Evolutionary conservation across 2,888 invertebrate genomes (phyloP).

Genomic region (Phengaris alcon): DNA sequence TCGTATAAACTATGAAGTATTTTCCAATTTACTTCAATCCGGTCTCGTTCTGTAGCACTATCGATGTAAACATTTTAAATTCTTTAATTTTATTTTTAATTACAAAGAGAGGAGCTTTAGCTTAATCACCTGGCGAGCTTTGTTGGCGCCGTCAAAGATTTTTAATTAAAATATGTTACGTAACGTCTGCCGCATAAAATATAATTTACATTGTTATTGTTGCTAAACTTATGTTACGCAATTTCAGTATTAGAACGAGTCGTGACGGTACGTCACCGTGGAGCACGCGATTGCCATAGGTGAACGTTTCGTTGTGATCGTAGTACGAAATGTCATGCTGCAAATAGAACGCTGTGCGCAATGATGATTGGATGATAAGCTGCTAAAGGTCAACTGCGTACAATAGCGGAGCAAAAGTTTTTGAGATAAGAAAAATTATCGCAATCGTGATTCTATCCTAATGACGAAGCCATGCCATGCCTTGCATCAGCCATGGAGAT

Average conservation of each 20-base stretch:
- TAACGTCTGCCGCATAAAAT: conserved; percentile 17
- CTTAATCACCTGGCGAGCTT: conserved; percentile 7
- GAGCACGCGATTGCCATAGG: conserved; percentile 28
- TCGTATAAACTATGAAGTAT: background rate
- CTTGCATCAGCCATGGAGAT: background rate
- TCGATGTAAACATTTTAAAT: background rate
- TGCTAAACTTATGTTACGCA: conserved; percentile 18
- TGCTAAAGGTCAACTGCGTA: background rate
- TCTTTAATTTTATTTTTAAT: background rate
- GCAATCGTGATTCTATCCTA: background rate
- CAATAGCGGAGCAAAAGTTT: conserved; percentile 4
- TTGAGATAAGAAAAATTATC: background rate
- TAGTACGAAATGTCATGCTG: conserved; percentile 29
- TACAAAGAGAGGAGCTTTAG: conserved; percentile 3
- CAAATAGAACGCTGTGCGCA: conserved; percentile 28
- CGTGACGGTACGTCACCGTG: conserved; percentile 24
- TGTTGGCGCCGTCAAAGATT: background rate
- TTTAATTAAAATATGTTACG: conserved; percentile 18
- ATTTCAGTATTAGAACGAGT: conserved; percentile 15
- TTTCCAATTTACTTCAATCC: conserved; percentile 6
- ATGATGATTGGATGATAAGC: conserved; percentile 25
- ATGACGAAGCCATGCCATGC: background rate
- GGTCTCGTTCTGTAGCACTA: background rate
- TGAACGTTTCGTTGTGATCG: conserved; percentile 28
- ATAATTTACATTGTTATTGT: conserved; percentile 16